These are phyloP conservation scores for Dryas iulia DNA, from an alignment of 1,140 invertebrate species.

Conservation along the genomic window DNA sequence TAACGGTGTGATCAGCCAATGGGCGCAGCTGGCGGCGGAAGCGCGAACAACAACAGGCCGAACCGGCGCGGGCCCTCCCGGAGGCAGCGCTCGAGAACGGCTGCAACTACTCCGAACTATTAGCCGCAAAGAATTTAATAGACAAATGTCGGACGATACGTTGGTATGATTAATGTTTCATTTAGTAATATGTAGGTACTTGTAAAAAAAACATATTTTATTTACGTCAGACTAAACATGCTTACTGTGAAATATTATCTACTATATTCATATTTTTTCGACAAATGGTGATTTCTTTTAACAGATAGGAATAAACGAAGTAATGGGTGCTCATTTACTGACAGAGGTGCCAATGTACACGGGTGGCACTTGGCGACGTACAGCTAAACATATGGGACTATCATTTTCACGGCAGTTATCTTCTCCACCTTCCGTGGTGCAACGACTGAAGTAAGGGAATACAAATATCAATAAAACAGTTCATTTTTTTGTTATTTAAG, in stretches of 20 bases:
- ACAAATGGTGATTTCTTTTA: not conserved
- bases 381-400: conserved; percentile 29
- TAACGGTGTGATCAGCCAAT: conserved; percentile 43
- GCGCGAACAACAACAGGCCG: conserved; percentile 58
- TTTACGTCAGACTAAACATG: no score
- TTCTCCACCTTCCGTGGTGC: conserved; percentile 75
- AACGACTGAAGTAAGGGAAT: conserved; percentile 49
- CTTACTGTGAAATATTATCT: no score
- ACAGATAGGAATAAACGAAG: conserved; percentile 55
- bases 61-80: conserved; percentile 55
- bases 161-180: conserved; percentile 39
- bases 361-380: conserved; percentile 59
- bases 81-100: conserved; percentile 62
- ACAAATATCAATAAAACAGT: no score
- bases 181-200: no score
- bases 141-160: conserved; percentile 49
- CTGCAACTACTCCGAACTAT: conserved; percentile 55
- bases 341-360: conserved; percentile 58
- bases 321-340: conserved; percentile 61
- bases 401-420: conserved; percentile 56
- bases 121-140: conserved; percentile 52
- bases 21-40: conserved; percentile 57
- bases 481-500: no score
- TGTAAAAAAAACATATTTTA: no score
- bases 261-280: no score